Evolutionary conservation across 1,140 invertebrate species (phyloP), one percentile per base, ranked within the genome.

Genomic region (Drosophila pectinifera): DNA sequence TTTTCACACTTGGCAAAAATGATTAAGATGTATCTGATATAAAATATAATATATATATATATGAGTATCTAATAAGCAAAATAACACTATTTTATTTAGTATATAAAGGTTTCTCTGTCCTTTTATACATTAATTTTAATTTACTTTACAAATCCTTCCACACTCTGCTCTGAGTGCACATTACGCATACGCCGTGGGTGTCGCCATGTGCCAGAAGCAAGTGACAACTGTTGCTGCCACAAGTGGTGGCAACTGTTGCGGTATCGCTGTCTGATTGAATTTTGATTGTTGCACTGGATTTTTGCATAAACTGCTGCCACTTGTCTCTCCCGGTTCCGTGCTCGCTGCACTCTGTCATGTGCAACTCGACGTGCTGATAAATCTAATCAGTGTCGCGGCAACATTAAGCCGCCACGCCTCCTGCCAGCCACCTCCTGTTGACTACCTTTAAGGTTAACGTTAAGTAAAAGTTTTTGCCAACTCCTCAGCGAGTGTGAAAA

Each of bases 351-450:
- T 67, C 70, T 74, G 75, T 86, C 72, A 67, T 75, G 62, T 64
- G 76, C 62, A 82, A 82, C 83, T 88, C 70, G 46, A 72, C 84
- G 65, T 41, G 67, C 61, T 86, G 83, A 88, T 86, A 86, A 86
- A 86, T 86, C 84, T 88, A 88, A 88, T 88, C 85, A 88, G 84
- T 67, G 83, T 89, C 83, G 75, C 55, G 72, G 79, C 70, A 58
- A 63, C 74, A 74, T 80, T 86, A 88, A 89, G 51, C 80, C 51
- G 58, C 53, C 39, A 75, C 53, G 34, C 43, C 48, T 10, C 3
- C 16, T 45, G 36, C 18, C n/a, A 20, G 39, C 16, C 77, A 4
- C 16, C 36, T 3, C 8, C 10, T 4, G 34, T 16, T 36, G 62
- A 46, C 49, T 73, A 79, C 75, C 75, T 83, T 86, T 63, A 88